Base-by-base conservation (phyloP, 2,113 vertebrate species). In the Cepphus grylle region DNA sequence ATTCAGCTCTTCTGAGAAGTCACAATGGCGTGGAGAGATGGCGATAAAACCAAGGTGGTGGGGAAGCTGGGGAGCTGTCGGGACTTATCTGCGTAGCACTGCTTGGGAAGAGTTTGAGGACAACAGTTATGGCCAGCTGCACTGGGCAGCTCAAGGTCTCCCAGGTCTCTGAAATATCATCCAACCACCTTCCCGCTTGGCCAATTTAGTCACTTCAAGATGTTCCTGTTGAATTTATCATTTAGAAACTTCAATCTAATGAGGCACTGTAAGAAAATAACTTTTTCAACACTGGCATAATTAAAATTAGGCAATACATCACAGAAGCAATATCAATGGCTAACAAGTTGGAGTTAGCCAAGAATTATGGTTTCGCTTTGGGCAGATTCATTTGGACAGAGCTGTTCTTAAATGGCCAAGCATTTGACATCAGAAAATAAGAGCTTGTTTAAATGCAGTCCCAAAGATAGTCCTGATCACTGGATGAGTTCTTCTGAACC, bases 301-400 rank as follows among this genome's bases (percentile, higher is more conserved):
- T 90, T 88, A 84, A 93, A 93, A 88, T 88, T 17, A 45, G 69
- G 69, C 80, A 43, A 81, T 96, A 74, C 36, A 95, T 96, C 94
- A 96, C n/a, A 70, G 86, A 45, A 91, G 76, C 59, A 90, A 56
- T 50, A 86, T 66, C 94, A 74, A 49, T 81, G 94, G 77, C 86
- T 74, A 91, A 43, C 76, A 78, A 80, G 56, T 16, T 81, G 32
- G 88, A 84, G 52, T 88, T 67, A 72, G 94, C 76, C 47, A 88
- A 63, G 67, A 95, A 67, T 74, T 58, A 83, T 0, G 8, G 50
- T 2, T 86, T 78, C 74, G 20, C 88, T 92, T 83, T 88, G 66
- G 77, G 90, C 11, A 7, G n/a, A 89, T 94, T 81, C 38, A 52
- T 84, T 94, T 91, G 78, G 40, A 67, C 11, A 69, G 90, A 71